Conservation (phyloP, 2,888 invertebrate genomes). For the Ommatoiulus sabulosus region DNA sequence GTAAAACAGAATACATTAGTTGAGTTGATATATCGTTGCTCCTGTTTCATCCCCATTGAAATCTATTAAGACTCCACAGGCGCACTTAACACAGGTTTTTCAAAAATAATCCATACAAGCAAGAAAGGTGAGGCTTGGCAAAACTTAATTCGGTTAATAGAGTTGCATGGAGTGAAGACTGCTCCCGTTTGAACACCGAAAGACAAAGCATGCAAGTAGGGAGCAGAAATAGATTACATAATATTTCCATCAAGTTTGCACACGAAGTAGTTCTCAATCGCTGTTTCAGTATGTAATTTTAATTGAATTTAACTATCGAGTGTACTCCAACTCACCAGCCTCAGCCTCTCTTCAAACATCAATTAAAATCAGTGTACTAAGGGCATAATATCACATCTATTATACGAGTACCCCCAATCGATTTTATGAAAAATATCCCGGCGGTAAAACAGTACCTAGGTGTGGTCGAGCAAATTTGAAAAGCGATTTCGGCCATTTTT, state of each 20-base stretch:
- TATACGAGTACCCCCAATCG: not conserved
- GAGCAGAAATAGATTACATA: slow-evolving; percentile 1
- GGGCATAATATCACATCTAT: not conserved
- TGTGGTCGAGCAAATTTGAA: slow-evolving; percentile 40
- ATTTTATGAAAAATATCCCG: not conserved
- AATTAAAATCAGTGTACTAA: not conserved
- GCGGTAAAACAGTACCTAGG: not conserved
- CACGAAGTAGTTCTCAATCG: not conserved
- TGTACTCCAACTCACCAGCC: not conserved
- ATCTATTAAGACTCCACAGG: not conserved
- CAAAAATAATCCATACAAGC: not conserved
- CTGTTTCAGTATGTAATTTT: slow-evolving; percentile 1
- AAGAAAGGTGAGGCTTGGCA: not conserved
- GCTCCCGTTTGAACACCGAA: not conserved
- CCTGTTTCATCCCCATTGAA: not conserved
- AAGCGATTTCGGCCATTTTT: not conserved
- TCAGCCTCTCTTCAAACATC: slow-evolving; percentile 27
- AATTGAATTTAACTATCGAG: not conserved
- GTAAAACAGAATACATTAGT: not conserved
- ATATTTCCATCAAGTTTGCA: not conserved
- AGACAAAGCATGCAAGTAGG: not conserved
- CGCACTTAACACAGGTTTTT: not conserved
- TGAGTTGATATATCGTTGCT: not conserved
- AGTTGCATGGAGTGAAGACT: not conserved
- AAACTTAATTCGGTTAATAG: slow-evolving; percentile 21